A percentile compares a stretch with the other conserved stretches of the same genome.
These are phyloP conservation scores for Neria commutata DNA, from an alignment of 2,888 invertebrate species.

Conservation along the genomic window DNA sequence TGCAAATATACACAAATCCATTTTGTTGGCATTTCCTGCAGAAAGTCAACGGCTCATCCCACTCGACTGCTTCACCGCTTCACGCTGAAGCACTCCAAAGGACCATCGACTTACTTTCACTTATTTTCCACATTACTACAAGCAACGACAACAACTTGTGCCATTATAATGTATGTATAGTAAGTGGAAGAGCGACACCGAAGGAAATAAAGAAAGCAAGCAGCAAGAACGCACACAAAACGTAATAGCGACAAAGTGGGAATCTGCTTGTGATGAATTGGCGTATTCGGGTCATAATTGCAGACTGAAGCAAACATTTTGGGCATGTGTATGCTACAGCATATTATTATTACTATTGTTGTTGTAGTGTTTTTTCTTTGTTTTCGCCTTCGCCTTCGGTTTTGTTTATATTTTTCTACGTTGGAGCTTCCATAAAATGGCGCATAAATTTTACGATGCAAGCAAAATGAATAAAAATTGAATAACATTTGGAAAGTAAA, in stretches of 20 bases:
- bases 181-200: too few species aligned
- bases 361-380: background rate
- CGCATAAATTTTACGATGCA: background rate
- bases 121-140: slow-evolving; percentile 2
- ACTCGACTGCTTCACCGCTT: too few species aligned
- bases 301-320: background rate
- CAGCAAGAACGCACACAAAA: too few species aligned
- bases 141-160: slow-evolving; percentile 16
- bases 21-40: slow-evolving; percentile 46
- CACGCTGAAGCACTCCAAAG: too few species aligned
- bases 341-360: too few species aligned
- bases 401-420: too few species aligned
- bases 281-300: background rate
- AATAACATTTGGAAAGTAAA: background rate
- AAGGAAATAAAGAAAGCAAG: too few species aligned
- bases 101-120: background rate
- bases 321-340: too few species aligned
- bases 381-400: background rate
- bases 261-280: background rate
- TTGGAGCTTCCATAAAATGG: too few species aligned
- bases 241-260: too few species aligned
- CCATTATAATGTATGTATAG: background rate
- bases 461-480: too few species aligned
- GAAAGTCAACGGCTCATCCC: slow-evolving; percentile 26
- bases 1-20: slow-evolving; percentile 8